These are phyloP conservation scores for Lasioglossum lativentre DNA, from an alignment of 2,888 invertebrate genomes.

Conservation along the genomic window DNA sequence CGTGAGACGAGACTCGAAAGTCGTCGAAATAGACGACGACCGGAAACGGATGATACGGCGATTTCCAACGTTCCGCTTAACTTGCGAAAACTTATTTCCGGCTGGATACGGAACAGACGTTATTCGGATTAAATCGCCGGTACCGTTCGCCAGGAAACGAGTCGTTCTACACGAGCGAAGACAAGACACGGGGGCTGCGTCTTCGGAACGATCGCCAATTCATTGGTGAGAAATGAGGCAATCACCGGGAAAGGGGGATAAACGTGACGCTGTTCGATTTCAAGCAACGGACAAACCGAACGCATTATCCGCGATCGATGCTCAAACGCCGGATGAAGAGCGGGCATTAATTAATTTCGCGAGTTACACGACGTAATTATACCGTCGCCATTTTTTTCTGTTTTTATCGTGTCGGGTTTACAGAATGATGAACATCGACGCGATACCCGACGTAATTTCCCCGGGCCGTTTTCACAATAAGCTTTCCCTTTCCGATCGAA, in stretches of 20 bases:
- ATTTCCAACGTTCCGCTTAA: conserved; percentile 53
- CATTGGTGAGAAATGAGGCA: conserved; percentile 1
- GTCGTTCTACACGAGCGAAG: conserved; percentile 10
- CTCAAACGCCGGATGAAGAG: background rate
- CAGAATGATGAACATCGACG: background rate
- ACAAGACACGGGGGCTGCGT: conserved; percentile 23
- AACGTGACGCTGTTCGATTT: conserved; percentile 1
- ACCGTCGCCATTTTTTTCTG: background rate
- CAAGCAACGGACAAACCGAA: background rate
- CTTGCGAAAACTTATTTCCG: conserved; percentile 62
- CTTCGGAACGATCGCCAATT: conserved; percentile 23
- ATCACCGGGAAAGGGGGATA: conserved; percentile 1
- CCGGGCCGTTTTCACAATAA: background rate
- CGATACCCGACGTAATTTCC: background rate
- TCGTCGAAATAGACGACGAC: background rate
- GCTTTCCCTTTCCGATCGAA: background rate
- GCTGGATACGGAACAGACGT: conserved; percentile 47
- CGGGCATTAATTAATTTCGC: background rate
- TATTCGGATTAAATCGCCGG: conserved; percentile 63
- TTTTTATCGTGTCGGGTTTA: background rate
- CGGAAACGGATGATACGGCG: conserved; percentile 24
- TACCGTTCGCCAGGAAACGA: conserved; percentile 38
- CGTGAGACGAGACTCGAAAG: background rate
- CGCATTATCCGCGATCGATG: conserved; percentile 3
- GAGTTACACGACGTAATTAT: conserved; percentile 1